Evolutionary conservation across 2,113 vertebrate species (phyloP).

Genomic region (Tenebrosternarchus preto): DNA sequence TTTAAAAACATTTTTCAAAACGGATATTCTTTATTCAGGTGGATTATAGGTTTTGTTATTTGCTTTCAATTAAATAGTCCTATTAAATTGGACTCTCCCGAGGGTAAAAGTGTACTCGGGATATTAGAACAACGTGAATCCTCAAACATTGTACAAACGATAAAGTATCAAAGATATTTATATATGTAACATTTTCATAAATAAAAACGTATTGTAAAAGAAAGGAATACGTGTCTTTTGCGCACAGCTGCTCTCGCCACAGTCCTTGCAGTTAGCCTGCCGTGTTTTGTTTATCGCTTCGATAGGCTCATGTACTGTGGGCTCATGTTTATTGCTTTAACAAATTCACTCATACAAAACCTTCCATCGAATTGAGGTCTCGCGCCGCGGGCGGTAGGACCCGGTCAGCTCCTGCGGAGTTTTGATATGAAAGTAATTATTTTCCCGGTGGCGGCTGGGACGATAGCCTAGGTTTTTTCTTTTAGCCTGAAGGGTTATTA

Average conservation of each 20-base stretch:
- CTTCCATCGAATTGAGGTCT: slow-evolving; percentile 84
- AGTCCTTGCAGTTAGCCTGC: slow-evolving; percentile 79
- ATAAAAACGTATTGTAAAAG: slow-evolving; percentile 85
- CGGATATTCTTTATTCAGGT: slow-evolving; percentile 78
- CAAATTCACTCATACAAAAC: slow-evolving; percentile 93
- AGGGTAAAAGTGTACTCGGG: slow-evolving; percentile 58
- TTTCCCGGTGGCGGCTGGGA: slow-evolving; percentile 99
- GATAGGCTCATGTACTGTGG: slow-evolving; percentile 81
- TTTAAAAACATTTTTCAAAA: slow-evolving; percentile 70
- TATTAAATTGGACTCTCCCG: not conserved
- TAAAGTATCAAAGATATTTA: slow-evolving; percentile 96
- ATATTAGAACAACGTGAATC: slow-evolving; percentile 74
- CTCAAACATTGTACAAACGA: slow-evolving; percentile 96
- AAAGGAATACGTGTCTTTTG: slow-evolving; percentile 60
- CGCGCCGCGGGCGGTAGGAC: slow-evolving; percentile 91
- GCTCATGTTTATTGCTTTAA: slow-evolving; percentile 90
- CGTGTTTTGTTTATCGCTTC: slow-evolving; percentile 93
- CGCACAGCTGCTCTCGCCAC: slow-evolving; percentile 58
- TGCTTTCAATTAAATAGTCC: slow-evolving; percentile 80
- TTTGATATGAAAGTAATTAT: slow-evolving; percentile 99
- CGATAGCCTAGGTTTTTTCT: slow-evolving; percentile 81
- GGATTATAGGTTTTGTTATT: slow-evolving; percentile 73
- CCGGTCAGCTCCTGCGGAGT: slow-evolving; percentile 99
- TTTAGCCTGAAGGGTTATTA: slow-evolving; percentile 99
- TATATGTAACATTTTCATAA: slow-evolving; percentile 99